Conservation (phyloP, 2,113 vertebrate species). For the Ailuropoda melanoleuca region DNA sequence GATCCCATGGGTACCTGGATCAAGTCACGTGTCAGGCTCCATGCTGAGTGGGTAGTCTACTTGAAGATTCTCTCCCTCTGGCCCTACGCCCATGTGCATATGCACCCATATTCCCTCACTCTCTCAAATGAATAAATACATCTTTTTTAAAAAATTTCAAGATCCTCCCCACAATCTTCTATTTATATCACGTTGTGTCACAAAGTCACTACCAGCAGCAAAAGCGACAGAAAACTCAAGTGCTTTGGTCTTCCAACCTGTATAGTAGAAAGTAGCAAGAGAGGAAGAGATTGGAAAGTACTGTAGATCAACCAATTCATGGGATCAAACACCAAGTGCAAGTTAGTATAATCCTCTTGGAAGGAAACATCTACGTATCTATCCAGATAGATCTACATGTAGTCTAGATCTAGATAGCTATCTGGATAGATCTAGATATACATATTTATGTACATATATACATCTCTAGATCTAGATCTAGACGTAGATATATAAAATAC, state of each 20-base stretch:
- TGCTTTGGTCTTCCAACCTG: background rate
- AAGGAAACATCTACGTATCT: background rate
- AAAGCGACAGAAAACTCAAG: background rate
- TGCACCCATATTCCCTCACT: background rate
- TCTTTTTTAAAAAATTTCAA: background rate
- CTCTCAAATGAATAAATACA: background rate
- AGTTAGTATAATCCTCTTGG: background rate
- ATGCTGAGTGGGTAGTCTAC: background rate
- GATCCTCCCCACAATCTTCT: background rate
- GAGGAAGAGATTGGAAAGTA: background rate
- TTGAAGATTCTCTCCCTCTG: background rate
- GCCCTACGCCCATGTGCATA: background rate
- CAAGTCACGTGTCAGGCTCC: background rate
- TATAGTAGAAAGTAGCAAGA: background rate
- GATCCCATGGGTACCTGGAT: background rate
- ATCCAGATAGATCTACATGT: too few species aligned
- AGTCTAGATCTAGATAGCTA: background rate
- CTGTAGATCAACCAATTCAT: background rate
- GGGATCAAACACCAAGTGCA: background rate
- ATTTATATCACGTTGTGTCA: background rate
- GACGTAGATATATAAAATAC: background rate
- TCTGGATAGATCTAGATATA: background rate
- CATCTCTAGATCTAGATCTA: background rate
- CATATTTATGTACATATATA: background rate
- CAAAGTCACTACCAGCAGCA: background rate